These are phyloP conservation scores for Acleris cristana DNA, from an alignment of 2,888 invertebrate genomes.

Conservation along the genomic window DNA sequence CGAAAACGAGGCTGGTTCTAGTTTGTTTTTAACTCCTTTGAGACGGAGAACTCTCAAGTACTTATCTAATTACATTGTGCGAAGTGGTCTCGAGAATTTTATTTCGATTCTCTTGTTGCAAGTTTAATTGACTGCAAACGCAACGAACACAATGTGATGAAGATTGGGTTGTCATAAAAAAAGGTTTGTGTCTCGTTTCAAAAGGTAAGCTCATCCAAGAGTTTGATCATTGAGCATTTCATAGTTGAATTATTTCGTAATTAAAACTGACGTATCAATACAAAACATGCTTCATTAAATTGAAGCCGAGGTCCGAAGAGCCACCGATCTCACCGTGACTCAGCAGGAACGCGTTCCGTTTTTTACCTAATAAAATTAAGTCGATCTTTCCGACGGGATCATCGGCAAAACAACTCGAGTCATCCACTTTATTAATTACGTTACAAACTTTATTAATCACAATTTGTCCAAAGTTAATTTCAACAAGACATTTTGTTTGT, in stretches of 20 bases:
- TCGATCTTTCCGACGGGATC: slow-evolving; percentile 53
- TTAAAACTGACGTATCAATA: slow-evolving; percentile 66
- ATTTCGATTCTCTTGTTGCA: background rate
- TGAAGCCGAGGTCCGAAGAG: slow-evolving; percentile 51
- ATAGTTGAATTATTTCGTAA: slow-evolving; percentile 43
- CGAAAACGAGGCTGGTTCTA: slow-evolving; percentile 21
- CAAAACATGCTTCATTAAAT: slow-evolving; percentile 63
- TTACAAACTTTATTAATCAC: slow-evolving; percentile 52
- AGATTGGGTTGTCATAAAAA: background rate
- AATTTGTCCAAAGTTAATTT: slow-evolving; percentile 50
- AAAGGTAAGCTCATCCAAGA: slow-evolving; percentile 8
- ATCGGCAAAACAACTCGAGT: slow-evolving; percentile 51
- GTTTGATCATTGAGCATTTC: slow-evolving; percentile 29
- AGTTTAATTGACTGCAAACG: background rate
- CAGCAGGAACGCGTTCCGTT: slow-evolving; percentile 46
- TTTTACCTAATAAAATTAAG: slow-evolving; percentile 53
- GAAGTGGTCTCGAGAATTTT: slow-evolving; percentile 2
- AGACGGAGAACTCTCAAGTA: slow-evolving; percentile 20
- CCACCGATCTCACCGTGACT: slow-evolving; percentile 59
- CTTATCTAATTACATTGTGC: slow-evolving; percentile 24
- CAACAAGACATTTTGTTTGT: slow-evolving; percentile 36
- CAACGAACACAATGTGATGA: slow-evolving; percentile 6
- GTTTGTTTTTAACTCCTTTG: slow-evolving; percentile 25
- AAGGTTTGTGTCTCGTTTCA: background rate
- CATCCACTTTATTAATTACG: slow-evolving; percentile 57